Base-by-base conservation (phyloP, 2,888 invertebrate genomes). In the Drosophila cracens region DNA sequence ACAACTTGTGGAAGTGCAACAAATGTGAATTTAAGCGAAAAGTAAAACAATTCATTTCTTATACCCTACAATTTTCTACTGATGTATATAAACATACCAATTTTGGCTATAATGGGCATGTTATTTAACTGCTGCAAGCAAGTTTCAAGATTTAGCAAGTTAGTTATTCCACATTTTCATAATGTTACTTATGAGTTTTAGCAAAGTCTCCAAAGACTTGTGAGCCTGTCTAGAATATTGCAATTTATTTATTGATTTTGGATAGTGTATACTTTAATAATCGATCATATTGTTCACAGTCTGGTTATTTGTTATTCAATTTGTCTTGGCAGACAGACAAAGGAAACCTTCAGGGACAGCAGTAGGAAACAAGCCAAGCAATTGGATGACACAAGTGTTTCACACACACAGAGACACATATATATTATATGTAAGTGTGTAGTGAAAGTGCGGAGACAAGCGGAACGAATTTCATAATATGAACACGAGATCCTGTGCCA, bases 381-480 rank as follows among this genome's bases (percentile, higher is more conserved):
- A 86, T 76, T 74, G 68, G 65, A 71, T 62, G 65, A 57, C 58
- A 43, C 43, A 61, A 52, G 46, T 46, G 21, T 52, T 53, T 21
- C 40, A 18, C 29, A 53, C 43, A 65, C 6, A 40, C 40, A 49
- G 31, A 36, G 21, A 21, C 25, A 25, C 10, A 69, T 11, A 51
- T 13, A 52, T 16, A 51, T 48, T 46, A 31, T 25, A 6, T 25
- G 16, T 18, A 48, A 36, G 48, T 29, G 25, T 58, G n/a, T 48
- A 84, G 83, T 83, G 87, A 83, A 87, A 87, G 85, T 82, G 82
- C 61, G 57, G 54, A 40, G 69, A 57, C 54, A 58, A 65, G 43
- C 64, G 67, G 54, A 82, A 56, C 51, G 51, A 64, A 67, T 67
- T 74, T 59, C 62, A 74, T 68, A 69, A 66, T 58, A 48, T 63